Conservation (phyloP, 2,888 invertebrate species). For the Synanthedon formicaeformis region DNA sequence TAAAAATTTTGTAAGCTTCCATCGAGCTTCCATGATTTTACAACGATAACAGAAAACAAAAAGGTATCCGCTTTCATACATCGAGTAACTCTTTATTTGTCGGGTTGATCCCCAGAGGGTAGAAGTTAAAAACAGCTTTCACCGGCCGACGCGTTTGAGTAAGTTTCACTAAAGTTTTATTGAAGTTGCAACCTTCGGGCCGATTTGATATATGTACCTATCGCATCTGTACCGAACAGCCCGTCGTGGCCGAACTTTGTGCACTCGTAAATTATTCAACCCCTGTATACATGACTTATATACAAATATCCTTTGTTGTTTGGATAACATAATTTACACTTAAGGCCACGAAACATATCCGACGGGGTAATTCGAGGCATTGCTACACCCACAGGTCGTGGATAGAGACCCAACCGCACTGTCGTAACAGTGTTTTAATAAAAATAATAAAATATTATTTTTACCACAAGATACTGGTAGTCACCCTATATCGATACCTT, state of each 20-base stretch:
- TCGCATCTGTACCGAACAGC: conserved; percentile 37
- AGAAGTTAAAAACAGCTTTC: conserved; percentile 65
- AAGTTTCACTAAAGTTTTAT: conserved; percentile 40
- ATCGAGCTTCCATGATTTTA: no score
- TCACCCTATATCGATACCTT: no score
- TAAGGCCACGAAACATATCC: no score
- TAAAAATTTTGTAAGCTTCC: no score
- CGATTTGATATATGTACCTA: conserved; percentile 54
- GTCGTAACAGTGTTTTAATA: no score
- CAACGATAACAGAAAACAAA: background rate
- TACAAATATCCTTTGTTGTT: conserved; percentile 39
- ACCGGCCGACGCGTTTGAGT: conserved; percentile 42
- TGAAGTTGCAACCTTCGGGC: conserved; percentile 47
- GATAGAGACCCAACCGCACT: no score
- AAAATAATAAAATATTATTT: no score
- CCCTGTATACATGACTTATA: conserved; percentile 33
- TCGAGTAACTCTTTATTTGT: conserved; percentile 61
- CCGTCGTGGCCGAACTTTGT: conserved; percentile 50
- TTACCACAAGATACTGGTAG: no score
- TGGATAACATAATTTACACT: conserved; percentile 5
- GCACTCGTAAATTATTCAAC: conserved; percentile 66
- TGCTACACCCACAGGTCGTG: no score
- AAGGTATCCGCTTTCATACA: conserved; percentile 24
- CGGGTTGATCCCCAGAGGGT: conserved; percentile 48
- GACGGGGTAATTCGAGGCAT: no score